Evolutionary conservation across 2,888 invertebrate genomes (phyloP).

Genomic region (Synergus gifuensis): DNA sequence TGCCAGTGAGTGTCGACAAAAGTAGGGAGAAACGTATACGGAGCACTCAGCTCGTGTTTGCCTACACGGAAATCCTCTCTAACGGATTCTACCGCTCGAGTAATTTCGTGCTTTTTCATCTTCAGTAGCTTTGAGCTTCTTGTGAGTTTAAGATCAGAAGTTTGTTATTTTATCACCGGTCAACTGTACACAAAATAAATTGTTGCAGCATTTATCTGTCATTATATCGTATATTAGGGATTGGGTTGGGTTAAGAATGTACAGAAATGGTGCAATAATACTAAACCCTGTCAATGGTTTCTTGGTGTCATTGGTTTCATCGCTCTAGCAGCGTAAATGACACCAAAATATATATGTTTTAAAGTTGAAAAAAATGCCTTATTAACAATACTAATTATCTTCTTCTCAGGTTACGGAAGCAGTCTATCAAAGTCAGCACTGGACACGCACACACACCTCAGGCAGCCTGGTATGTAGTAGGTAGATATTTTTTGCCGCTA

Average conservation of each 20-base stretch:
- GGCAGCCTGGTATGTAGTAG: slow-evolving; percentile 89
- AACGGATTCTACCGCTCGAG: slow-evolving; percentile 75
- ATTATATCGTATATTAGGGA: slow-evolving; percentile 11
- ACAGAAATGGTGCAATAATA: too few relatives aligned
- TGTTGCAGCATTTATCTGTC: neutral
- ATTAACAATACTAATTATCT: slow-evolving; percentile 47
- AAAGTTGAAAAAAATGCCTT: neutral
- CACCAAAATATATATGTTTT: neutral
- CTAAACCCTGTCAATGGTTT: too few relatives aligned
- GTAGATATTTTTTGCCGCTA: slow-evolving; percentile 71
- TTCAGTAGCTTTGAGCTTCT: slow-evolving; percentile 47
- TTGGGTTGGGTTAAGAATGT: neutral
- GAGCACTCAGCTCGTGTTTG: slow-evolving; percentile 72
- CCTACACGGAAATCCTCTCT: slow-evolving; percentile 78
- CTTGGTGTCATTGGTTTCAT: neutral
- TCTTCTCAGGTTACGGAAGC: slow-evolving; percentile 90
- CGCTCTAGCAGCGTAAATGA: neutral
- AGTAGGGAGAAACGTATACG: slow-evolving; percentile 66
- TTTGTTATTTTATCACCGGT: neutral
- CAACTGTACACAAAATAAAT: neutral
- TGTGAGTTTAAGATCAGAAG: slow-evolving; percentile 10
- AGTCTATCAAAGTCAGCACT: slow-evolving; percentile 92
- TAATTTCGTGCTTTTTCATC: slow-evolving; percentile 69
- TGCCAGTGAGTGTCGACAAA: slow-evolving; percentile 50
- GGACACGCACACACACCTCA: slow-evolving; percentile 92